Conservation (phyloP, 1,140 invertebrate genomes). For the Chrysopa pallens region DNA sequence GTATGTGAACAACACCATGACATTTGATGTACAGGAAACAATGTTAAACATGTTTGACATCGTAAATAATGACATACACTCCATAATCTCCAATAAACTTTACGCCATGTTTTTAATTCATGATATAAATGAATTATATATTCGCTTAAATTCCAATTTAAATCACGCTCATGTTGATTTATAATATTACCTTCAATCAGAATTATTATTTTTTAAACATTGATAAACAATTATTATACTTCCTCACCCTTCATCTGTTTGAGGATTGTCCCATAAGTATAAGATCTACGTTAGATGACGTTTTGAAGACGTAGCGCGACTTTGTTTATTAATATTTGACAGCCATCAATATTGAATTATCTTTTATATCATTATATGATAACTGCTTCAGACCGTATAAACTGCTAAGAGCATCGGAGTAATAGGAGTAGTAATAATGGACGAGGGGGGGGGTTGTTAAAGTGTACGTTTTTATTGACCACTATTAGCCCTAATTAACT, state of each 20-base stretch:
- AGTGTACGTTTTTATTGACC: too few relatives aligned
- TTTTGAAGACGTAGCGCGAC: too few relatives aligned
- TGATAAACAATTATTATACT: conserved; percentile 5
- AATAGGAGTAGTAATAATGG: too few relatives aligned
- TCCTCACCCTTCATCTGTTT: conserved; percentile 38
- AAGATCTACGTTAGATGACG: too few relatives aligned
- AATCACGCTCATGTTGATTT: conserved; percentile 25
- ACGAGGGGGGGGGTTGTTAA: too few relatives aligned
- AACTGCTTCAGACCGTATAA: too few relatives aligned
- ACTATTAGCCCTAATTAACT: too few relatives aligned
- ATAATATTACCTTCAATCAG: background rate
- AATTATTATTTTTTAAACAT: background rate
- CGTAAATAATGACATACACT: conserved; percentile 66
- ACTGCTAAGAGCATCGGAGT: too few relatives aligned
- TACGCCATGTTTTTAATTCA: conserved; percentile 68
- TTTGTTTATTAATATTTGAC: too few relatives aligned
- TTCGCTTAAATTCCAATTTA: conserved; percentile 64
- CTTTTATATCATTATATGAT: too few relatives aligned
- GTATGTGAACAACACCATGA: conserved; percentile 65
- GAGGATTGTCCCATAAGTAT: too few relatives aligned
- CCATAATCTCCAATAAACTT: conserved; percentile 87
- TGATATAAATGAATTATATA: conserved; percentile 57
- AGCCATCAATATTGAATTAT: too few relatives aligned
- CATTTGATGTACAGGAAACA: conserved; percentile 59
- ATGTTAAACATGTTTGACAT: conserved; percentile 52